These are phyloP conservation scores for Deroptyus accipitrinus DNA, from an alignment of 2,113 vertebrate species.

Conservation along the genomic window DNA sequence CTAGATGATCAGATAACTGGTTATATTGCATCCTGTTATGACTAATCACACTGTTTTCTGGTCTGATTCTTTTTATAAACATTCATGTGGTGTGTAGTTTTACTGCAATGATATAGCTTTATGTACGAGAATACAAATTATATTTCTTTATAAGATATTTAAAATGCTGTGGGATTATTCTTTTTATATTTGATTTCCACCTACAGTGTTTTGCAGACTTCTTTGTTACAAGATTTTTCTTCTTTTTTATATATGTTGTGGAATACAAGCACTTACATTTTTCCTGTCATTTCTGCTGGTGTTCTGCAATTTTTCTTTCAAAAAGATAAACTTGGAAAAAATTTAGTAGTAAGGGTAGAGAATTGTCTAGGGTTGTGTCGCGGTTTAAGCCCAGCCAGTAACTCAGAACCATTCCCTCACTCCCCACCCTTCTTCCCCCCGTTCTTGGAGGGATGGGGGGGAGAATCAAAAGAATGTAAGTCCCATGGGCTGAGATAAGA, in stretches of 20 bases:
- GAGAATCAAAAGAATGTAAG: no score
- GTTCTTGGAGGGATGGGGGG: no score
- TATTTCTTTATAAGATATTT: slow-evolving; percentile 49
- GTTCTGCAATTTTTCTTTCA: not conserved
- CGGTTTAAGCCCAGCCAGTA: no score
- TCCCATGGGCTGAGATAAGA: no score
- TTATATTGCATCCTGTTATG: not conserved
- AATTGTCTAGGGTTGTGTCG: not conserved
- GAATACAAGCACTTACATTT: not conserved
- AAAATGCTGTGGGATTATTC: not conserved
- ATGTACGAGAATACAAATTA: slow-evolving; percentile 26
- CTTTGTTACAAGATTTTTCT: not conserved
- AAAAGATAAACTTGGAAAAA: not conserved
- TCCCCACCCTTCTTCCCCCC: no score
- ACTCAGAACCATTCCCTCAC: no score
- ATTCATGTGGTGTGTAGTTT: not conserved
- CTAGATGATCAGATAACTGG: not conserved
- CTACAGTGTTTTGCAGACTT: not conserved
- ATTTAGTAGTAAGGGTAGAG: not conserved
- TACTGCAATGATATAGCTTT: not conserved
- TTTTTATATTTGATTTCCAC: slow-evolving; percentile 44
- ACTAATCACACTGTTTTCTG: slow-evolving; percentile 23
- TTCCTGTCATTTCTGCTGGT: not conserved
- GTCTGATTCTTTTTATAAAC: not conserved
- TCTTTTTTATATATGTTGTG: not conserved